Evolutionary conservation across 2,888 invertebrate genomes (phyloP).

Genomic region (Drosophila percnosoma): DNA sequence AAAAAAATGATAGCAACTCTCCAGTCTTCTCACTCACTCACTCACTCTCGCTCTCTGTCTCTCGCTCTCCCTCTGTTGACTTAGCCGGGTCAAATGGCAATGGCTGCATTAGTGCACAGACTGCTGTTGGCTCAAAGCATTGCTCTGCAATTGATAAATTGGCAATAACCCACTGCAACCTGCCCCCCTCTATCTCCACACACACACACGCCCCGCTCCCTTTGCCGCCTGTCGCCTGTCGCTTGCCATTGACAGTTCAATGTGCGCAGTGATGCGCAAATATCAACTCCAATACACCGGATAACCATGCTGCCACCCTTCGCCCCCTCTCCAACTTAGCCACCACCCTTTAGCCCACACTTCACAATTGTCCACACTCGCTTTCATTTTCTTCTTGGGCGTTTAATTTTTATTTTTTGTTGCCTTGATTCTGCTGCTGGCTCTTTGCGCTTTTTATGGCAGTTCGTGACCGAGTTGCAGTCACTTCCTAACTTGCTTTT

Average conservation of each 20-base stretch:
- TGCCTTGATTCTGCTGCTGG: constrained; percentile 33
- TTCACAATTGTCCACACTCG: constrained; percentile 45
- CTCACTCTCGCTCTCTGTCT: not conserved
- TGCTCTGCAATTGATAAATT: constrained; percentile 76
- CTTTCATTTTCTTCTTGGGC: constrained; percentile 39
- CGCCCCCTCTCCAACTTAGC: not conserved
- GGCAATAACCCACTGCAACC: constrained; percentile 45
- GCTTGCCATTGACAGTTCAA: constrained; percentile 80
- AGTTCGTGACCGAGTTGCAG: constrained; percentile 78
- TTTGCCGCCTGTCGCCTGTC: constrained; percentile 38
- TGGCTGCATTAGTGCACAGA: constrained; percentile 67
- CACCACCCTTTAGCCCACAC: not conserved
- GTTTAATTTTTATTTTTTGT: constrained; percentile 6
- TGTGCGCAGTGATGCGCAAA: constrained; percentile 80
- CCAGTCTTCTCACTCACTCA: not conserved
- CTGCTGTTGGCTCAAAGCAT: constrained; percentile 53
- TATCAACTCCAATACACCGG: constrained; percentile 77
- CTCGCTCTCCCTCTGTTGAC: not conserved
- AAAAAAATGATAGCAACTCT: not conserved
- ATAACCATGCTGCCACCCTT: constrained; percentile 11
- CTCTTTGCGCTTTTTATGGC: constrained; percentile 72
- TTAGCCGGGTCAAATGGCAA: constrained; percentile 62
- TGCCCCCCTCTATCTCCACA: not conserved
- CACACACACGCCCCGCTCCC: not conserved
- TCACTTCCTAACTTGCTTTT: constrained; percentile 47